Conservation (phyloP, 2,113 vertebrate species). For the Charina bottae region DNA sequence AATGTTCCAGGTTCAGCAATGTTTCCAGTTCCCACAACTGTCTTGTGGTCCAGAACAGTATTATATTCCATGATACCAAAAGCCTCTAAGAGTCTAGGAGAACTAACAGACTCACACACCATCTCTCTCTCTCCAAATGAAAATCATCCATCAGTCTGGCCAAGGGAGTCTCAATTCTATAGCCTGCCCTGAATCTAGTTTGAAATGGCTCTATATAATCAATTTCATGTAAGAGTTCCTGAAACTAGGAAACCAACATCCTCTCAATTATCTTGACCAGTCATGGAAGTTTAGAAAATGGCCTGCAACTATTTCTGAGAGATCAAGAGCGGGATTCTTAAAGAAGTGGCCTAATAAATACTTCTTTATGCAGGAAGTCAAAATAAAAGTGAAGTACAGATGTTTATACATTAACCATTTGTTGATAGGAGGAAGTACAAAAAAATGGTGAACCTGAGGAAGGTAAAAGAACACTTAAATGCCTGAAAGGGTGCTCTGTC, state of each 20-base stretch:
- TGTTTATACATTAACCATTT: not conserved
- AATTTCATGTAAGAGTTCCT: not conserved
- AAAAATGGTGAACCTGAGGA: not conserved
- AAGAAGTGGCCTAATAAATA: not conserved
- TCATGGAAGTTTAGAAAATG: not conserved
- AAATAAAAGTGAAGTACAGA: not conserved
- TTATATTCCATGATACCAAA: not conserved
- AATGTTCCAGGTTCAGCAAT: not conserved
- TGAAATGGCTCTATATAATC: not conserved
- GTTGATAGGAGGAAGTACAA: not conserved
- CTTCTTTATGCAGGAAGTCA: not conserved
- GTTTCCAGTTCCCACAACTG: not conserved
- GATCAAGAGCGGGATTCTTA: not conserved
- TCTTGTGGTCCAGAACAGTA: not conserved
- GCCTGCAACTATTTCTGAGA: not conserved
- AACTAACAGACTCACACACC: not conserved
- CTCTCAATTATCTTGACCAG: not conserved
- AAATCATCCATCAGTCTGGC: not conserved
- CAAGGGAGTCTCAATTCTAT: not conserved
- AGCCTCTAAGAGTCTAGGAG: not conserved
- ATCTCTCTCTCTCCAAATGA: not conserved
- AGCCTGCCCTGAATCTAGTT: not conserved
- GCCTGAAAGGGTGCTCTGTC: not conserved
- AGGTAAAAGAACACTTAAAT: not conserved
- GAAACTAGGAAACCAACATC: not conserved